Percentiles rank a stretch among this genome's conserved stretches.
Evolutionary conservation across 2,797 vertebrate species (phyloP).

Genomic region (Parauchenoglanis ngamensis): DNA sequence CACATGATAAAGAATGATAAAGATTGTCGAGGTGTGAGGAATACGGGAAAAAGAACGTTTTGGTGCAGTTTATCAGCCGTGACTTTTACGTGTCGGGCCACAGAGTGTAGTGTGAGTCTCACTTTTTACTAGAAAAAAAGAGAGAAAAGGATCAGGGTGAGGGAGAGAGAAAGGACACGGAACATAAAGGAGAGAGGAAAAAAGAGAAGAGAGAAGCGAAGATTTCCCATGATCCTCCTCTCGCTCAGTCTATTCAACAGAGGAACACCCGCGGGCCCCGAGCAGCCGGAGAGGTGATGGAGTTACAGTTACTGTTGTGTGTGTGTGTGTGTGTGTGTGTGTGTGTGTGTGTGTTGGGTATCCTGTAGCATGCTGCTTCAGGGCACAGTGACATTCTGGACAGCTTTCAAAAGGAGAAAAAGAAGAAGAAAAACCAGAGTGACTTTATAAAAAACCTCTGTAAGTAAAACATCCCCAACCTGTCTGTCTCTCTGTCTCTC

Average conservation of each 20-base stretch:
- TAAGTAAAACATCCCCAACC: not conserved
- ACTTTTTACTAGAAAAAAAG: not conserved
- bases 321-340: not conserved
- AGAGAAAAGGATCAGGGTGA: not conserved
- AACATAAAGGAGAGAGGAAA: constrained; percentile 24
- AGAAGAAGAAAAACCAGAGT: constrained; percentile 5
- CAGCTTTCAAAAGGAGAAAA: constrained; percentile 29
- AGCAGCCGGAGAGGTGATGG: constrained; percentile 33
- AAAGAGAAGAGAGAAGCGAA: constrained; percentile 32
- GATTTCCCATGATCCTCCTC: constrained; percentile 45
- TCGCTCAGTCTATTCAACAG: constrained; percentile 40
- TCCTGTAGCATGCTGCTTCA: constrained; percentile 35
- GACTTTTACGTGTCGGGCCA: not conserved
- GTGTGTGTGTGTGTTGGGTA: constrained; percentile 13
- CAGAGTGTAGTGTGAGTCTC: not conserved
- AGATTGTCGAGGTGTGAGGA: not conserved
- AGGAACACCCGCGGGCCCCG: constrained; percentile 36
- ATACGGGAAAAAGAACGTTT: not conserved
- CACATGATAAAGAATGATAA: not conserved
- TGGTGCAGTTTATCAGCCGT: not conserved
- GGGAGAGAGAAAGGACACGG: not conserved
- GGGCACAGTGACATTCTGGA: constrained; percentile 47
- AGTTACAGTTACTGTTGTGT: constrained; percentile 12
- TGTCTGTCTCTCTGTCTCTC: not conserved
- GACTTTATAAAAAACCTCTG: constrained; percentile 5